A percentile compares a stretch with the other conserved stretches of the same genome.
These are phyloP conservation scores for Spialia ferax DNA, from an alignment of 2,888 invertebrate genomes.

Conservation along the genomic window DNA sequence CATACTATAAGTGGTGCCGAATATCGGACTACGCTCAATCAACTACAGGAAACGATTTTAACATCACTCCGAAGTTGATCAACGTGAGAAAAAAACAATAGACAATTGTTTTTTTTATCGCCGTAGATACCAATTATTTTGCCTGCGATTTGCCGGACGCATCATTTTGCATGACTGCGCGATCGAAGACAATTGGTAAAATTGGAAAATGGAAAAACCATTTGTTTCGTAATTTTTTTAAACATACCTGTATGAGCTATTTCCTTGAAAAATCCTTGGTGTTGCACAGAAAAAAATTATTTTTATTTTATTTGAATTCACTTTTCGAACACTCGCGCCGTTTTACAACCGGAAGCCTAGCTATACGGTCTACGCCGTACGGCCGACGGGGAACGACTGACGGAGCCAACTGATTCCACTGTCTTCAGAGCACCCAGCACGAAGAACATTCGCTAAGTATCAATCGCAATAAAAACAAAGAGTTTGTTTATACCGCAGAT, in stretches of 20 bases:
- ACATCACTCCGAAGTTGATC: slow-evolving; percentile 39
- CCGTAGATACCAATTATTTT: neutral
- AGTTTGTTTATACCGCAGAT: slow-evolving; percentile 42
- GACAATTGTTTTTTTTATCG: slow-evolving; percentile 10
- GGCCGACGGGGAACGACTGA: slow-evolving; percentile 69
- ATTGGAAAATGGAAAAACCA: slow-evolving; percentile 41
- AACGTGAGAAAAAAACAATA: slow-evolving; percentile 43
- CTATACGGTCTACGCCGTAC: slow-evolving; percentile 64
- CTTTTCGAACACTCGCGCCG: slow-evolving; percentile 72
- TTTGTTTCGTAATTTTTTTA: slow-evolving; percentile 39
- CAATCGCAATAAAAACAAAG: slow-evolving; percentile 28
- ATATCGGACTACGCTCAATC: neutral
- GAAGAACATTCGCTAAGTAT: slow-evolving; percentile 13
- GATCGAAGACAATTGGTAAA: slow-evolving; percentile 31
- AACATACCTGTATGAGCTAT: slow-evolving; percentile 60
- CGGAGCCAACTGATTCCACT: slow-evolving; percentile 41
- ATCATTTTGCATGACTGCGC: slow-evolving; percentile 45
- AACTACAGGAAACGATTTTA: slow-evolving; percentile 15
- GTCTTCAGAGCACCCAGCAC: neutral
- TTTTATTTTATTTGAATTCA: slow-evolving; percentile 65
- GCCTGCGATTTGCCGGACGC: slow-evolving; percentile 2
- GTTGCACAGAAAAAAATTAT: slow-evolving; percentile 66
- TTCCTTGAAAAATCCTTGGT: slow-evolving; percentile 66
- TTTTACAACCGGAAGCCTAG: slow-evolving; percentile 10
- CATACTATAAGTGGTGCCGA: slow-evolving; percentile 10